Conservation (phyloP, 2,888 invertebrate genomes). For the Idaea aversata region DNA sequence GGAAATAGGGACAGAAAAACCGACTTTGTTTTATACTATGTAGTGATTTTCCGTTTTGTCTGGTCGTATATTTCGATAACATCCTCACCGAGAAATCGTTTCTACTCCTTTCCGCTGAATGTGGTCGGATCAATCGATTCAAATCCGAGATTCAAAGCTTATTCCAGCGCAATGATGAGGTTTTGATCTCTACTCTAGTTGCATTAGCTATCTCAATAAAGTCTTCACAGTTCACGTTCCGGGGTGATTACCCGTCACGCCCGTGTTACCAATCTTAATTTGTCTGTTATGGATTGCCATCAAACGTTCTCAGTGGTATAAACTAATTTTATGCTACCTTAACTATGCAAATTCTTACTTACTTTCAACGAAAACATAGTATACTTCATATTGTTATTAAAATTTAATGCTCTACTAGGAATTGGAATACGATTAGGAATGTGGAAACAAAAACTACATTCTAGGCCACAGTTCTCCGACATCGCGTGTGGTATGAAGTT, state of each 20-base stretch:
- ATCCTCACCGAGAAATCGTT: conserved; percentile 3
- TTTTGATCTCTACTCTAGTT: conserved; percentile 37
- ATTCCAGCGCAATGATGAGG: conserved; percentile 41
- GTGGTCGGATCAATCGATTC: conserved; percentile 29
- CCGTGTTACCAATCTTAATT: conserved; percentile 16
- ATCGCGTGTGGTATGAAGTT: conserved; percentile 43
- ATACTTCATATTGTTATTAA: background rate
- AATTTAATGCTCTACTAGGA: too few relatives aligned
- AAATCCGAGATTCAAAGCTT: conserved; percentile 26
- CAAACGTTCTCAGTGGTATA: conserved; percentile 8
- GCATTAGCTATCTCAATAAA: conserved; percentile 20
- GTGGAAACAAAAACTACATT: conserved; percentile 26
- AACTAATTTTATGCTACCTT: conserved; percentile 4
- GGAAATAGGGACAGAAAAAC: too few relatives aligned
- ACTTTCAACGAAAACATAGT: background rate
- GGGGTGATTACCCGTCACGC: conserved; percentile 28
- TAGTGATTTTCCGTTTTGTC: background rate
- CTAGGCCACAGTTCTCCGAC: conserved; percentile 37
- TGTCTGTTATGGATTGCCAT: conserved; percentile 12
- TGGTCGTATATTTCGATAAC: background rate
- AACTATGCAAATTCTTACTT: background rate
- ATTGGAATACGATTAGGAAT: conserved; percentile 8
- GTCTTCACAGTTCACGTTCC: conserved; percentile 27
- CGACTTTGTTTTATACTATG: too few relatives aligned
- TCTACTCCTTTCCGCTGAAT: background rate